Percentiles rank a stretch among this genome's conserved stretches.
phyloP scores from a whole-genome alignment of 2,888 invertebrate genomes.

The Cheilosia scutellata region DNA sequence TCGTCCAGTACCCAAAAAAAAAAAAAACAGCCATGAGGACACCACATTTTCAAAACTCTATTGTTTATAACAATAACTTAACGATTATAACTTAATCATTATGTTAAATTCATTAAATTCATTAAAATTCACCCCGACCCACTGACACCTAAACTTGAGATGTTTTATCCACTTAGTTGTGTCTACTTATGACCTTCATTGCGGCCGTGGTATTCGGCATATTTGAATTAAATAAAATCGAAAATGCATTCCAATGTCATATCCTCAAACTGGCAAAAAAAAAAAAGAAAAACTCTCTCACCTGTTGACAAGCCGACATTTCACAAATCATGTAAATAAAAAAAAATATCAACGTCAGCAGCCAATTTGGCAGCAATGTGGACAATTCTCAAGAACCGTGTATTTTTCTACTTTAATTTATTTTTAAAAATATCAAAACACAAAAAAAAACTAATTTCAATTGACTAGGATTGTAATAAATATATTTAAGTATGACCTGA shows the following conservation, averaged over 20 bases:
- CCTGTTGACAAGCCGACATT: conserved; percentile 59
- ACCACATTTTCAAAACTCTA: too few species aligned
- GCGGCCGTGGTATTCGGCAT: conserved; percentile 37
- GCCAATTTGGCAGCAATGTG: conserved; percentile 61
- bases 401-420: conserved; percentile 12
- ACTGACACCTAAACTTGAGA: conserved; percentile 34
- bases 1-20: too few species aligned
- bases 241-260: conserved; percentile 60
- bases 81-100: too few species aligned
- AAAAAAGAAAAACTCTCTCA: conserved; percentile 30
- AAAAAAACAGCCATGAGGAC: too few species aligned
- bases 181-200: not conserved
- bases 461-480: conserved; percentile 14
- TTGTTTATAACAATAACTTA: too few species aligned
- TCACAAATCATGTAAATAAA: conserved; percentile 41
- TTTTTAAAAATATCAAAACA: conserved; percentile 23
- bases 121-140: conserved; percentile 5
- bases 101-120: not conserved
- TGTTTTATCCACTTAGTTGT: not conserved
- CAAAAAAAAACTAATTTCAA: conserved; percentile 12
- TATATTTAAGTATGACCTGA: conserved; percentile 5
- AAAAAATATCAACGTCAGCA: conserved; percentile 45
- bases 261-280: conserved; percentile 4
- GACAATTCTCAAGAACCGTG: conserved; percentile 33
- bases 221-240: conserved; percentile 19